A percentile compares a stretch with the other conserved stretches of the same genome.
These are phyloP conservation scores for Melanotaenia nigrans DNA, from an alignment of 2,797 vertebrate species.

Conservation along the genomic window DNA sequence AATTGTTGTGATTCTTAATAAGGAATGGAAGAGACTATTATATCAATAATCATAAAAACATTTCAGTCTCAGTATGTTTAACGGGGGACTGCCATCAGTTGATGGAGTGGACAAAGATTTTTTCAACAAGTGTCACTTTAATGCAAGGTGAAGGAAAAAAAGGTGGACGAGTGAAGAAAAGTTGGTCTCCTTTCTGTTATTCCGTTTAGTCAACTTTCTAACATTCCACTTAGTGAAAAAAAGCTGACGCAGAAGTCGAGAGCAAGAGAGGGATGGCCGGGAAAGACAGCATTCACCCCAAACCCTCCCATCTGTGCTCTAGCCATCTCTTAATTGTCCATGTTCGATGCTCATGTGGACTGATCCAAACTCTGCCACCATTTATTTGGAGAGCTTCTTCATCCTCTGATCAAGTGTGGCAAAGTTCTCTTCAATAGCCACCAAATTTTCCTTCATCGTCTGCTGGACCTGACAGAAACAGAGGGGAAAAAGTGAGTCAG, in stretches of 20 bases:
- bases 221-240: constrained; percentile 70
- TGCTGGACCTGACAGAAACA: constrained; percentile 85
- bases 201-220: constrained; percentile 58
- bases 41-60: constrained; percentile 69
- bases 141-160: constrained; percentile 50
- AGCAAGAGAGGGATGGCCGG: constrained; percentile 46
- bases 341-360: constrained; percentile 42
- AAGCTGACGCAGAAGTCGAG: constrained; percentile 63
- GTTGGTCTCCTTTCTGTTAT: constrained; percentile 69
- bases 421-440: constrained; percentile 90
- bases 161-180: constrained; percentile 39
- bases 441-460: constrained; percentile 93
- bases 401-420: constrained; percentile 87
- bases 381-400: constrained; percentile 89
- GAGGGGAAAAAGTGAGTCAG: not conserved
- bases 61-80: constrained; percentile 48
- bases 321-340: constrained; percentile 58
- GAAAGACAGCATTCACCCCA: constrained; percentile 41
- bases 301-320: constrained; percentile 34
- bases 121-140: constrained; percentile 50
- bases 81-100: constrained; percentile 44
- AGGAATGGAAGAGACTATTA: constrained; percentile 39
- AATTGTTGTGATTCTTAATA: constrained; percentile 35
- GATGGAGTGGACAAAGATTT: constrained; percentile 43
- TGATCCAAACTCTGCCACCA: constrained; percentile 29